phyloP scores from a whole-genome alignment of 2,797 vertebrate species.

The Anguilla megastoma region DNA sequence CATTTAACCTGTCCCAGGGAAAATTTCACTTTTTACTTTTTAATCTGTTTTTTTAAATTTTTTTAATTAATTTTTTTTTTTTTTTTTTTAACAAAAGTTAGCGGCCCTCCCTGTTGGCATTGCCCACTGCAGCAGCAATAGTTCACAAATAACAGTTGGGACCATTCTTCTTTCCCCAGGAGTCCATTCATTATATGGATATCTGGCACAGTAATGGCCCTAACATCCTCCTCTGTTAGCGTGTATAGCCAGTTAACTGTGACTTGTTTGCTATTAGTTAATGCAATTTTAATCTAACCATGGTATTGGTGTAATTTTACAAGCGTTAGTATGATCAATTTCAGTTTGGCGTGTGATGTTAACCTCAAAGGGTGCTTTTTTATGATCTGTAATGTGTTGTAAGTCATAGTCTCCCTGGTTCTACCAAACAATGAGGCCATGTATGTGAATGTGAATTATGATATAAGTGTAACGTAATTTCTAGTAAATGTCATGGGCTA shows the following conservation, averaged over 20 bases:
- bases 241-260: background rate
- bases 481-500: background rate
- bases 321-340: background rate
- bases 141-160: background rate
- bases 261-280: background rate
- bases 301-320: background rate
- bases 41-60: too few relatives aligned
- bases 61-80: background rate
- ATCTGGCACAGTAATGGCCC: slow-evolving; percentile 40
- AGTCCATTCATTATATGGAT: slow-evolving; percentile 59
- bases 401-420: background rate
- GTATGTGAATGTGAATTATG: background rate
- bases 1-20: slow-evolving; percentile 65
- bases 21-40: background rate
- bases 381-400: background rate
- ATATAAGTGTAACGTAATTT: background rate
- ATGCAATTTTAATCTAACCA: background rate
- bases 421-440: background rate
- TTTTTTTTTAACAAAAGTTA: background rate
- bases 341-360: background rate
- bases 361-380: background rate
- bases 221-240: background rate
- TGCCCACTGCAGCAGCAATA: background rate
- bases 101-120: background rate
- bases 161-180: slow-evolving; percentile 48